Percentiles rank a stretch among this genome's conserved stretches.
These are phyloP conservation scores for Adrianichthys oophorus DNA, from an alignment of 2,797 vertebrate species.

Conservation along the genomic window DNA sequence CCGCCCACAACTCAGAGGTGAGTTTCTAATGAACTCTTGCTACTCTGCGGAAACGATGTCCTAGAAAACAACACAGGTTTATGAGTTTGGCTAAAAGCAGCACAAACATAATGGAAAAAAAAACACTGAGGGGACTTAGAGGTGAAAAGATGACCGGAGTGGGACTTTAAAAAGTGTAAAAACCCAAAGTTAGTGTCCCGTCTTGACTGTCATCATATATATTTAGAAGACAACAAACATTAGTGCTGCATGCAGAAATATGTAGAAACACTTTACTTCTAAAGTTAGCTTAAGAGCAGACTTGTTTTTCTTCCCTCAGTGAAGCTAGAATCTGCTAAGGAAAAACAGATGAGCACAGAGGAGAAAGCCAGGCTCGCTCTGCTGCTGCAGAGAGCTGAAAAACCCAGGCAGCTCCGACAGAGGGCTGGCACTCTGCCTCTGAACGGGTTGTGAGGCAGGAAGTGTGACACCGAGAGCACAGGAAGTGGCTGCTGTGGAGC, in stretches of 20 bases:
- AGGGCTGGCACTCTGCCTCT: slow-evolving; percentile 38
- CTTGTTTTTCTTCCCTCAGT: slow-evolving; percentile 7
- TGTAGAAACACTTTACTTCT: slow-evolving; percentile 4
- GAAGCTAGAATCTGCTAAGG: slow-evolving; percentile 24
- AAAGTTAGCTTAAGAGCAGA: slow-evolving; percentile 17
- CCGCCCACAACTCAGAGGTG: too few species aligned
- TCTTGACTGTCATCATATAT: too few species aligned
- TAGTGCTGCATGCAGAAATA: background rate
- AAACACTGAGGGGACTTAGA: too few species aligned
- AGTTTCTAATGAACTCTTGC: too few species aligned
- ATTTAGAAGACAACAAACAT: too few species aligned
- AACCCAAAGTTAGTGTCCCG: too few species aligned
- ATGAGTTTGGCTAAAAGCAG: too few species aligned
- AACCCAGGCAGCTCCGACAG: slow-evolving; percentile 21
- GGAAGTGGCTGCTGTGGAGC: slow-evolving; percentile 61
- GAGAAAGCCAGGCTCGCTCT: slow-evolving; percentile 19
- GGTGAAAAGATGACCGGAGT: too few species aligned
- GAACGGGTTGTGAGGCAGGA: slow-evolving; percentile 58
- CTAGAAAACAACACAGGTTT: too few species aligned
- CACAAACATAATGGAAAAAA: too few species aligned
- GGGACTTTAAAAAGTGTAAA: too few species aligned
- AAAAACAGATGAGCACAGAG: slow-evolving; percentile 44
- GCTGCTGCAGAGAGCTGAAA: slow-evolving; percentile 24
- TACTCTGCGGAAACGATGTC: too few species aligned
- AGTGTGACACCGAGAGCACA: slow-evolving; percentile 58